Evolutionary conservation across 92 coral and sea anemone species (phyloP).

Genomic region (Umimayanthus kanabou): DNA sequence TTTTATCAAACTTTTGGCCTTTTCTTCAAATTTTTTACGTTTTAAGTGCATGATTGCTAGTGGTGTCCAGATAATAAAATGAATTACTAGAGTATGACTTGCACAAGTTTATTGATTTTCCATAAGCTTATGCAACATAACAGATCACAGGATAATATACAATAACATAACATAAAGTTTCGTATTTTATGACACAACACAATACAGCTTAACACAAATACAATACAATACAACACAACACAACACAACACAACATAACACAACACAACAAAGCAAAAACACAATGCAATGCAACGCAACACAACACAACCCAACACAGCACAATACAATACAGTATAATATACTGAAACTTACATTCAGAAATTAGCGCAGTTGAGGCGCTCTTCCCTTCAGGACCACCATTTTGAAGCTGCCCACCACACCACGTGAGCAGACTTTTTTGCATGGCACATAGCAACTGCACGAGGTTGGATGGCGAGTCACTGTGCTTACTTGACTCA

Average conservation of each 20-base stretch:
- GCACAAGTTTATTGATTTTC: too few species aligned
- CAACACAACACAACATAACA: neutral
- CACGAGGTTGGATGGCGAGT: constrained; percentile 88
- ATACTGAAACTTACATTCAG: constrained; percentile 7
- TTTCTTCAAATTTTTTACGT: too few species aligned
- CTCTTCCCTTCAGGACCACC: constrained; percentile 61
- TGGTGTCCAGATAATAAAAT: neutral
- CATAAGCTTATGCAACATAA: too few species aligned
- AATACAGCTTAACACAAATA: neutral
- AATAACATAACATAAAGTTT: too few species aligned
- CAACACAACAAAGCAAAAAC: neutral
- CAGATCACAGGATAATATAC: too few species aligned
- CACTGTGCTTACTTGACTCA: constrained; percentile 57
- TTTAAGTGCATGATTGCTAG: too few species aligned
- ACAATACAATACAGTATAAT: neutral
- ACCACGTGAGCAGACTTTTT: constrained; percentile 91
- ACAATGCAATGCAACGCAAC: neutral
- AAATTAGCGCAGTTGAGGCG: constrained; percentile 49
- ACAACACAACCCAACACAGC: neutral
- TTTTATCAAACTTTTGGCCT: too few species aligned
- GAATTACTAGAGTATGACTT: neutral
- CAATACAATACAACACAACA: neutral
- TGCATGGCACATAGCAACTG: constrained; percentile 98
- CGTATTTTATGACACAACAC: too few species aligned
- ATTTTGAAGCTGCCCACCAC: constrained; percentile 70